These are phyloP conservation scores for Drosophila lowei DNA, from an alignment of 1,140 invertebrate species.

Conservation along the genomic window DNA sequence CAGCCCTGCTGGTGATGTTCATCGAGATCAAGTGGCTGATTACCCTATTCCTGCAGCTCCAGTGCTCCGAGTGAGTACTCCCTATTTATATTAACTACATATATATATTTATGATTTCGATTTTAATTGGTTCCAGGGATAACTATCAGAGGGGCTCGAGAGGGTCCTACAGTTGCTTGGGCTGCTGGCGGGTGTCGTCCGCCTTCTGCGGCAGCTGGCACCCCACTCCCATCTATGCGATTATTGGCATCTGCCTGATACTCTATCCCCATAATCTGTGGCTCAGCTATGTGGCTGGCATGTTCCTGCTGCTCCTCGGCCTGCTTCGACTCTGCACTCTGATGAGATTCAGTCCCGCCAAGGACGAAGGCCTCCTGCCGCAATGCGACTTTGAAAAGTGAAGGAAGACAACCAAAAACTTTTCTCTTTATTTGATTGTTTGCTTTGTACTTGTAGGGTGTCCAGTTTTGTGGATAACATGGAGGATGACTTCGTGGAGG, in stretches of 20 bases:
- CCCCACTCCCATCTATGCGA: constrained; percentile 69
- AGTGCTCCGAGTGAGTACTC: constrained; percentile 67
- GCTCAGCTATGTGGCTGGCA: constrained; percentile 79
- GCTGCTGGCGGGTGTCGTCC: constrained; percentile 58
- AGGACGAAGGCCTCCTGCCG: constrained; percentile 76
- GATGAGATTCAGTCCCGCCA: constrained; percentile 55
- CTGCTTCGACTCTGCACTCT: constrained; percentile 68
- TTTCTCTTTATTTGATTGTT: constrained; percentile 30
- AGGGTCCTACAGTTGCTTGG: constrained; percentile 45
- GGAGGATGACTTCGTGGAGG: constrained; percentile 69
- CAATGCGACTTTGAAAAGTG: constrained; percentile 80
- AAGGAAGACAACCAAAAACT: constrained; percentile 30
- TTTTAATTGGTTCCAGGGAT: constrained; percentile 53
- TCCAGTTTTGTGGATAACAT: constrained; percentile 70
- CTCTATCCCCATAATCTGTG: constrained; percentile 80
- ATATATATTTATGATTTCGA: constrained; percentile 37
- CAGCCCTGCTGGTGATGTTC: constrained; percentile 71
- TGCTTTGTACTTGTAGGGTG: constrained; percentile 61
- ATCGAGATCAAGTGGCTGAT: constrained; percentile 82
- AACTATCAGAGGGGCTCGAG: constrained; percentile 46
- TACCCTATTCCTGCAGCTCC: constrained; percentile 74
- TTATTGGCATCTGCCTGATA: constrained; percentile 67
- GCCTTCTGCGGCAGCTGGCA: constrained; percentile 68
- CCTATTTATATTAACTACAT: not conserved
- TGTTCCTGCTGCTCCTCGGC: constrained; percentile 69